A percentile compares a stretch with the other conserved stretches of the same genome.
These are phyloP conservation scores for Arnoldichthys spilopterus DNA, from an alignment of 2,797 vertebrate species.

Conservation along the genomic window DNA sequence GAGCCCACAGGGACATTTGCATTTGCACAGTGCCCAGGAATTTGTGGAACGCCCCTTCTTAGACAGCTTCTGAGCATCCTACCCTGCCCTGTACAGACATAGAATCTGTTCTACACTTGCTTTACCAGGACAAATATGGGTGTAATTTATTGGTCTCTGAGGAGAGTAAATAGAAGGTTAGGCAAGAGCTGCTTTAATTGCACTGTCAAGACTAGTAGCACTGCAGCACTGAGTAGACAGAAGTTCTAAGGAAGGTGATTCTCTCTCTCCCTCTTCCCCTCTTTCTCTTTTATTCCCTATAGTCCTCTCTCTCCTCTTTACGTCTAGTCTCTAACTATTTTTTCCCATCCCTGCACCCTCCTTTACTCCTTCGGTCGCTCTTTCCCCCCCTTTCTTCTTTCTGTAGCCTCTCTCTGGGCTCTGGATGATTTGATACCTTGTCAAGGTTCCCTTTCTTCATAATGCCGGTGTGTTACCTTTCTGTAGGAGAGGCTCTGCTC, in stretches of 20 bases:
- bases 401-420: conserved; percentile 15
- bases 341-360: background rate
- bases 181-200: conserved; percentile 76
- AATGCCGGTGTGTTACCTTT: conserved; percentile 55
- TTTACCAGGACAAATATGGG: conserved; percentile 69
- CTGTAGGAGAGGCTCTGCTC: conserved; percentile 47
- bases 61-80: background rate
- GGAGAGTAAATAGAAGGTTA: conserved; percentile 80
- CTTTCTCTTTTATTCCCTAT: conserved; percentile 6
- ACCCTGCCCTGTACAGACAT: background rate
- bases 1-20: background rate
- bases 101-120: background rate
- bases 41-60: background rate
- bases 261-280: conserved; percentile 7
- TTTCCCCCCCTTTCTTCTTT: background rate
- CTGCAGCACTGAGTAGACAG: conserved; percentile 62
- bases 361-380: background rate
- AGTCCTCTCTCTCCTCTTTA: background rate
- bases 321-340: background rate
- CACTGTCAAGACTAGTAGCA: conserved; percentile 72
- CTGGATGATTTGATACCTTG: conserved; percentile 62
- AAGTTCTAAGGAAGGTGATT: conserved; percentile 38
- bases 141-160: conserved; percentile 78
- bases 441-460: conserved; percentile 58
- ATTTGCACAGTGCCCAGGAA: background rate